phyloP scores from a whole-genome alignment of 2,113 vertebrate genomes.

The Aplodontia rufa region DNA sequence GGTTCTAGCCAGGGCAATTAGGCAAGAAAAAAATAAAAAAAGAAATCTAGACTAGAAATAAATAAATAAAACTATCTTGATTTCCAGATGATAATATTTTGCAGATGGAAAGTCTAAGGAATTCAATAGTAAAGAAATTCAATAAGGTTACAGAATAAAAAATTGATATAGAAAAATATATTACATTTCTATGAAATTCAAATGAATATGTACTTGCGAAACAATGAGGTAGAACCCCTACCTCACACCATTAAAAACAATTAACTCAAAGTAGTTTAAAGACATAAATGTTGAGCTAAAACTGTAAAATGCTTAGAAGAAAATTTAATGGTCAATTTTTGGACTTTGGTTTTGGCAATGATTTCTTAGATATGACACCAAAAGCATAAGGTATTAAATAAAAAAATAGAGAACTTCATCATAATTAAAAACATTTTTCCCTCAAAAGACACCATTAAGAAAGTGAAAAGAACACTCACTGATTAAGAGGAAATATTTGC shows the following conservation, averaged over 20 bases:
- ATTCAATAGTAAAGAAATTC: not conserved
- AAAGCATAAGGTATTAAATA: not conserved
- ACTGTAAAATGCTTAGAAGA: not conserved
- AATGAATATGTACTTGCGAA: not conserved
- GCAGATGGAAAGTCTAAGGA: not conserved
- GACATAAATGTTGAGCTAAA: not conserved
- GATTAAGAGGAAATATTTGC: not conserved
- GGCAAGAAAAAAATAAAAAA: slow-evolving; percentile 17
- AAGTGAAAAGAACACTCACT: not conserved
- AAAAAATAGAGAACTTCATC: not conserved
- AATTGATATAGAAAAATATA: slow-evolving; percentile 4
- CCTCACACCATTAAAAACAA: not conserved
- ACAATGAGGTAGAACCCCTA: not conserved
- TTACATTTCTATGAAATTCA: not conserved
- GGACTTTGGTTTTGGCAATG: not conserved
- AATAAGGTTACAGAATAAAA: not conserved
- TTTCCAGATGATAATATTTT: not conserved
- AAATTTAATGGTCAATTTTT: not conserved
- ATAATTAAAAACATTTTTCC: not conserved
- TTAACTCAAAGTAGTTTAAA: slow-evolving; percentile 9
- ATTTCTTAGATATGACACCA: not conserved
- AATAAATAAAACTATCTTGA: not conserved
- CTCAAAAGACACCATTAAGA: not conserved
- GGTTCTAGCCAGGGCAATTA: not conserved
- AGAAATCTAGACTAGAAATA: not conserved